phyloP scores from a whole-genome alignment of 2,888 invertebrate species.

The Chorisops tibialis region DNA sequence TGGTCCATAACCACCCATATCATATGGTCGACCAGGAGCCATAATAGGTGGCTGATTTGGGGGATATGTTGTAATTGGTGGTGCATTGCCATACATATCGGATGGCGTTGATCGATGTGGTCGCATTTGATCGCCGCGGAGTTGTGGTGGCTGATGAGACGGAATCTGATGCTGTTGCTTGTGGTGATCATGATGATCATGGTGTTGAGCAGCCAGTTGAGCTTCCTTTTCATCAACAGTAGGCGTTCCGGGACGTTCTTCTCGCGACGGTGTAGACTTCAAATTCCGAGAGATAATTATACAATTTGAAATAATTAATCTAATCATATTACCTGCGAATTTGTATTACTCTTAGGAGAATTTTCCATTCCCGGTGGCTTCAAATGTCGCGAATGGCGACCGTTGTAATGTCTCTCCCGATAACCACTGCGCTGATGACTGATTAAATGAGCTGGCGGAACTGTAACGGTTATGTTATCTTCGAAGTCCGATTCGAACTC shows the following conservation, averaged over 20 bases:
- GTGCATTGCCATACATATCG: constrained; percentile 25
- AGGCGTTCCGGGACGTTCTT: constrained; percentile 69
- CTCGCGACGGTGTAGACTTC: constrained; percentile 41
- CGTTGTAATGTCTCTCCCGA: constrained; percentile 36
- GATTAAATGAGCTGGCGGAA: constrained; percentile 52
- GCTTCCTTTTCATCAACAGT: constrained; percentile 62
- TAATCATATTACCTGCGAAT: constrained; percentile 12
- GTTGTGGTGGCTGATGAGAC: constrained; percentile 19
- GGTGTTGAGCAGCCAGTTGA: constrained; percentile 25
- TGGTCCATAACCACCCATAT: constrained; percentile 30
- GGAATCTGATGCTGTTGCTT: constrained; percentile 35
- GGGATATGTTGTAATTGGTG: constrained; percentile 21
- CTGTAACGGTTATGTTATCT: constrained; percentile 60
- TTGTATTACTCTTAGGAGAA: constrained; percentile 36
- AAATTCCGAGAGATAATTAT: not conserved
- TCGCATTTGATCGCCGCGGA: constrained; percentile 18
- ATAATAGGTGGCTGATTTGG: constrained; percentile 27
- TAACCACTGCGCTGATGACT: constrained; percentile 32
- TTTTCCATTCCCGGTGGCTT: constrained; percentile 55
- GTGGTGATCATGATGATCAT: constrained; percentile 35
- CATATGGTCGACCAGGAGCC: constrained; percentile 28
- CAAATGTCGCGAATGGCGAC: constrained; percentile 38
- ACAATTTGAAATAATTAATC: not conserved
- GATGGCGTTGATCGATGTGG: constrained; percentile 26
- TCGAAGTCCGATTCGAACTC: constrained; percentile 57